These are phyloP conservation scores for Esox niger DNA, from an alignment of 2,113 vertebrate genomes.

Conservation along the genomic window DNA sequence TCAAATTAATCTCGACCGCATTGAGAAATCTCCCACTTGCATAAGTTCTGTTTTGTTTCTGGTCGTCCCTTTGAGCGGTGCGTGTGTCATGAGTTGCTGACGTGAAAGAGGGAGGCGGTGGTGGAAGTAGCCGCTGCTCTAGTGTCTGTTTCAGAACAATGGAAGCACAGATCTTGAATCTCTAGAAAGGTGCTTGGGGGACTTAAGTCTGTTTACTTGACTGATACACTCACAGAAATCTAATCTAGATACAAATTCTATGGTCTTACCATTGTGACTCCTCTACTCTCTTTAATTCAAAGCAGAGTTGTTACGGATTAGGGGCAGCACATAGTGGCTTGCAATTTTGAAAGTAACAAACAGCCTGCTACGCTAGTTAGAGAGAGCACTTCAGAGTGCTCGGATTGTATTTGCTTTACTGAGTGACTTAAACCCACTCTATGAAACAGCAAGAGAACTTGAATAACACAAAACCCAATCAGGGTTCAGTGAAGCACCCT, in stretches of 20 bases:
- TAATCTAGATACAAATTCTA: no score
- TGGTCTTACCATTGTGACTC: neutral
- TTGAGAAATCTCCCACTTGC: slow-evolving; percentile 23
- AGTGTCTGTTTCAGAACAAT: slow-evolving; percentile 11
- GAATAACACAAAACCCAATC: neutral
- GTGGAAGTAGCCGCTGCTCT: neutral
- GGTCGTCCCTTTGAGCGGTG: slow-evolving; percentile 17
- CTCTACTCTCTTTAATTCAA: neutral
- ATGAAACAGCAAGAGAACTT: no score
- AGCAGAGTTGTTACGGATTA: neutral
- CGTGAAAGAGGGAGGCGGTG: neutral
- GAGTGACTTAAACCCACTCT: neutral
- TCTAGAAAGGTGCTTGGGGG: no score
- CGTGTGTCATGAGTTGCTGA: slow-evolving; percentile 26
- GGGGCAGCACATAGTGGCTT: neutral
- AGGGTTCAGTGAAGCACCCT: no score
- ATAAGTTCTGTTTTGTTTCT: slow-evolving; percentile 36
- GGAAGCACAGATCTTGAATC: no score
- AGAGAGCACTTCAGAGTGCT: neutral
- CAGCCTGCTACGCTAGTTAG: neutral
- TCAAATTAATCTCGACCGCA: slow-evolving; percentile 27
- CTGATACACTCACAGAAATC: no score
- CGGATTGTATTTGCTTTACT: neutral
- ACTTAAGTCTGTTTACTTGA: no score
- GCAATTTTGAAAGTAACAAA: neutral